phyloP scores from a whole-genome alignment of 1,140 invertebrate species.

The Doryteuthis pealeii region DNA sequence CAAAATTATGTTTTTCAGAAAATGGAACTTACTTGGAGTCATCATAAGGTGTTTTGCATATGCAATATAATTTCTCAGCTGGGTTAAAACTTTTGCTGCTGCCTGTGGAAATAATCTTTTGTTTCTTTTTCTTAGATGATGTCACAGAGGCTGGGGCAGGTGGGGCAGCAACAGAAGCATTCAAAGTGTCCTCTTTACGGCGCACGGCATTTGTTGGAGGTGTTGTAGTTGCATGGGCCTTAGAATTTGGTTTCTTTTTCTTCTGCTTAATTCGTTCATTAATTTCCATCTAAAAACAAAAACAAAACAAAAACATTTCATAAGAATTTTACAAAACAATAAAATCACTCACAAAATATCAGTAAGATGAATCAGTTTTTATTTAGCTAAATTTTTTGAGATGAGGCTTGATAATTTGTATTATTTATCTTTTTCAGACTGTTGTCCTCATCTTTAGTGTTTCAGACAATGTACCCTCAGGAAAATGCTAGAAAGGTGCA shows the following conservation, averaged over 20 bases:
- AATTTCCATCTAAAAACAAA: slow-evolving; percentile 17
- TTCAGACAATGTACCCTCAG: too few relatives aligned
- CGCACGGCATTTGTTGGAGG: slow-evolving; percentile 17
- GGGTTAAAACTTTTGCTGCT: slow-evolving; percentile 34
- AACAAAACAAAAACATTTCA: slow-evolving; percentile 3
- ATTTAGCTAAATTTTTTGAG: too few relatives aligned
- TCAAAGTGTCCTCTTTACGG: slow-evolving; percentile 16
- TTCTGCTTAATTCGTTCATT: slow-evolving; percentile 22
- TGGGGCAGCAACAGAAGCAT: slow-evolving; percentile 15
- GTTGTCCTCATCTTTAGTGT: too few relatives aligned
- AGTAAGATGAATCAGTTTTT: too few relatives aligned
- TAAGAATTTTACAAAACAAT: neutral
- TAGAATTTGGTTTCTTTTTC: slow-evolving; percentile 22
- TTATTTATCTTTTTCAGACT: too few relatives aligned
- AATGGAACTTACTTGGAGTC: slow-evolving; percentile 64
- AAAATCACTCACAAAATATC: too few relatives aligned
- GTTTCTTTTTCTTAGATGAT: slow-evolving; percentile 45
- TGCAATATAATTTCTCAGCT: slow-evolving; percentile 78
- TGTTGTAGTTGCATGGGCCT: slow-evolving; percentile 16
- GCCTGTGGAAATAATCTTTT: slow-evolving; percentile 53
- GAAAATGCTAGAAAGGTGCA: too few relatives aligned
- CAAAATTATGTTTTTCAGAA: neutral
- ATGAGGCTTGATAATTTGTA: too few relatives aligned
- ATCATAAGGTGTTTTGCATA: slow-evolving; percentile 93
- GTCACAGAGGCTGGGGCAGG: slow-evolving; percentile 11